Percentiles rank a stretch among this genome's conserved stretches.
These are phyloP conservation scores for Hypocryptadius cinnamomeus DNA, from an alignment of 2,113 vertebrate species.

Conservation along the genomic window DNA sequence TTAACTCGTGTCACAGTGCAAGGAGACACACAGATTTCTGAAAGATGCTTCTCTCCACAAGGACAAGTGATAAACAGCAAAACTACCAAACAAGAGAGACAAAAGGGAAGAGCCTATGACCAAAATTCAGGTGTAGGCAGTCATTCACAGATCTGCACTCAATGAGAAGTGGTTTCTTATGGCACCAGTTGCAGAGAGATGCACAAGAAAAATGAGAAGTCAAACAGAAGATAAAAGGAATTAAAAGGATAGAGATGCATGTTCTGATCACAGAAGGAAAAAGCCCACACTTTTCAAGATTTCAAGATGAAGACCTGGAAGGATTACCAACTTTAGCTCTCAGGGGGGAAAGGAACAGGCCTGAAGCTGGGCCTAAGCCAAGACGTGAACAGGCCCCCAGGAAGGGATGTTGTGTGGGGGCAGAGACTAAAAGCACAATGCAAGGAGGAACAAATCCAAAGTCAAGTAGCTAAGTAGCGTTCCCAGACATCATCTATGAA, in stretches of 20 bases:
- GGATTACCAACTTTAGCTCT: not conserved
- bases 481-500: not conserved
- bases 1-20: not conserved
- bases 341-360: not conserved
- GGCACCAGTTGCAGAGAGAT: not conserved
- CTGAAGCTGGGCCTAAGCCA: not conserved
- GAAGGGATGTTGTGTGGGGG: not conserved
- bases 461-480: not conserved
- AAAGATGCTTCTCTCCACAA: not conserved
- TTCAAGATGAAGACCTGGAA: not conserved
- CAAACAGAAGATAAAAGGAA: not conserved
- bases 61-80: not conserved
- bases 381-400: not conserved
- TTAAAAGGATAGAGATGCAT: not conserved
- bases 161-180: not conserved
- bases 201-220: not conserved
- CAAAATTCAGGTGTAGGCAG: accelerated
- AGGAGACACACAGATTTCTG: not conserved
- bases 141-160: not conserved
- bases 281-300: not conserved
- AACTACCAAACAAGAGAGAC: not conserved
- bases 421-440: not conserved
- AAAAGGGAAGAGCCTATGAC: not conserved
- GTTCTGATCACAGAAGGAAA: not conserved
- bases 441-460: not conserved